Evolutionary conservation across 2,113 vertebrate genomes (phyloP), one percentile per base, ranked within the genome.

Genomic region (Melanerpes formicivorus): DNA sequence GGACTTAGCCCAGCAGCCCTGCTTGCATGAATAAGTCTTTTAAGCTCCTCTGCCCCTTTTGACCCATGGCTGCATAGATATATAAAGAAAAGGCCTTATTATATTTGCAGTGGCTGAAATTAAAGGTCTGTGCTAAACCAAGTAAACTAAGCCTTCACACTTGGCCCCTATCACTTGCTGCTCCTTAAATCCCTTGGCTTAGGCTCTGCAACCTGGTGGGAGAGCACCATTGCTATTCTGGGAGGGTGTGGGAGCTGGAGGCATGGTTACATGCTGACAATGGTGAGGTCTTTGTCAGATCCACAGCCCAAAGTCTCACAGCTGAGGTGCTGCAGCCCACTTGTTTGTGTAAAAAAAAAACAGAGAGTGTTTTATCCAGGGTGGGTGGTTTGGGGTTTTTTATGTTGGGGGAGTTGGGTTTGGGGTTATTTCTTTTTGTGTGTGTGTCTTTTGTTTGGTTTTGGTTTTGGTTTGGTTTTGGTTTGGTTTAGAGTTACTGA

Each of bases 51-150:
- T 97, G 95, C 77, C 84, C 88, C 93, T 96, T 96, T 88, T 94
- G 90, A 86, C 77, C 89, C 86, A 72, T 0, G 2, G 85, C 87
- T 96, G 88, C 88, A 93, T 80, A 90, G 85, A 86, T 72, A 92
- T 93, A 96, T 85, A 85, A 88, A 95, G 91, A 90, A 94, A 95
- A 96, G 50, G 74, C 84, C 90, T 86, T 91, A 90, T 92, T 97
- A 91, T 90, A 93, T 94, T 96, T 87, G 66, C 13, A 0, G 50
- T 91, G 71, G 62, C 87, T 97, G 81, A 87, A 93, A 91, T 89
- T 94, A 93, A 93, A 95, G 37, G 64, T 70, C 59, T 46, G 10
- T 67, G 54, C 75, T 90, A 94, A 96, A 80, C 56, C 70, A 93
- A 60, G 62, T 87, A 93, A 89, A 88, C 29, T 88, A 85, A 95